These are phyloP conservation scores for Nudaria mundana DNA, from an alignment of 2,888 invertebrate genomes.

Conservation along the genomic window DNA sequence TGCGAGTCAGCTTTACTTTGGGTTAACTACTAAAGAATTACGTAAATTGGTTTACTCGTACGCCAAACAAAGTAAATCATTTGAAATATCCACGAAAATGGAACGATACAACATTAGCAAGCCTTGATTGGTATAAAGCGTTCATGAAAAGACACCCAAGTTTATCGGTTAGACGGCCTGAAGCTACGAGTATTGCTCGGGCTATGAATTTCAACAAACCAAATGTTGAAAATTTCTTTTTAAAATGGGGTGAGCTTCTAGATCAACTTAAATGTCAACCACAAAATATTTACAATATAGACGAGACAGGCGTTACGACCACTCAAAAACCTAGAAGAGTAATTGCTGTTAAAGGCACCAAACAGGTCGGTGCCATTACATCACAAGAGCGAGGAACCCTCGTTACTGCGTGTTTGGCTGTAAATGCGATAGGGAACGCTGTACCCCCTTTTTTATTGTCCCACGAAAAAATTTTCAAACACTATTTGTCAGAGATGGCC, in stretches of 20 bases:
- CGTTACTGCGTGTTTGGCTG: not conserved
- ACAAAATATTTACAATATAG: not conserved
- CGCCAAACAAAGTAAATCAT: slow-evolving; percentile 3
- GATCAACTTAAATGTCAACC: not conserved
- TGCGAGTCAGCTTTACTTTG: slow-evolving; percentile 7
- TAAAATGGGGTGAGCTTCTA: not conserved
- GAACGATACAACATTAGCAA: slow-evolving; percentile 4
- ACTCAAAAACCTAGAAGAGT: not conserved
- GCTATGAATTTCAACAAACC: slow-evolving; percentile 5
- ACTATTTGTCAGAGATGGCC: not conserved
- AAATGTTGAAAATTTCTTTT: slow-evolving; percentile 4
- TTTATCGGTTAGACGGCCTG: slow-evolving; percentile 1
- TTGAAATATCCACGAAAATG: slow-evolving; percentile 8
- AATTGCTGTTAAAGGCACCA: not conserved
- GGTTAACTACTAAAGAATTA: slow-evolving; percentile 5
- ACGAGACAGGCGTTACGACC: no score
- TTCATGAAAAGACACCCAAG: not conserved
- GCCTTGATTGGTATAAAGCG: slow-evolving; percentile 3
- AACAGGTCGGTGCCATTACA: not conserved
- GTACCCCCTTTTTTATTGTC: not conserved
- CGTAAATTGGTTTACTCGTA: slow-evolving; percentile 5
- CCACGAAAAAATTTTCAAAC: not conserved
- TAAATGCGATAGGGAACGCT: not conserved
- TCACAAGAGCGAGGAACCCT: slow-evolving; percentile 1
- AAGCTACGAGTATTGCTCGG: slow-evolving; percentile 3